phyloP scores from a whole-genome alignment of 2,797 vertebrate species.

The Sternotherus odoratus region DNA sequence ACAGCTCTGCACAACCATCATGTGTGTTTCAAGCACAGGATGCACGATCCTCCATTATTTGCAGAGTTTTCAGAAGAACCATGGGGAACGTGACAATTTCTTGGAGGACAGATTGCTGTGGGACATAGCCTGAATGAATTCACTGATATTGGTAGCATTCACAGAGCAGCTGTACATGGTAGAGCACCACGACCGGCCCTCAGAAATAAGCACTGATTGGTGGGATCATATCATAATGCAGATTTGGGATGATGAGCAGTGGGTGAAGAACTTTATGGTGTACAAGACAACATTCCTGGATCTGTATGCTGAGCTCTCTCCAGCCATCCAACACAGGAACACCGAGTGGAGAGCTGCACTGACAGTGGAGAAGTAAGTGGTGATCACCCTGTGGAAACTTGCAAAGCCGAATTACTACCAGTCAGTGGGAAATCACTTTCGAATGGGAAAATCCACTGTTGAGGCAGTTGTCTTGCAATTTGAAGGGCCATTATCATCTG shows the following conservation, averaged over 20 bases:
- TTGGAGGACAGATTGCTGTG: neutral
- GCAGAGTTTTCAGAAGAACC: neutral
- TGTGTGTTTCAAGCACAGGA: neutral
- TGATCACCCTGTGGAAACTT: neutral
- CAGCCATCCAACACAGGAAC: neutral
- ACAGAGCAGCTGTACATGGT: neutral
- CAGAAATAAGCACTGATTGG: neutral
- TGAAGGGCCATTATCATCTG: neutral
- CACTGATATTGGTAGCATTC: neutral
- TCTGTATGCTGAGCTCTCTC: neutral
- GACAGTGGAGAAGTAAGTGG: neutral
- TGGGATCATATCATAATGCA: neutral
- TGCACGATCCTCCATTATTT: neutral
- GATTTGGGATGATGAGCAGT: neutral
- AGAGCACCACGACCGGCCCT: neutral
- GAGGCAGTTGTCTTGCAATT: neutral
- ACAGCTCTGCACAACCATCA: neutral
- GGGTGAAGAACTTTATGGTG: too few species aligned
- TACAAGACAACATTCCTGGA: neutral
- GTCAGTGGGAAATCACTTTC: neutral
- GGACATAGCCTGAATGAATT: neutral
- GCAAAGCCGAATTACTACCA: neutral
- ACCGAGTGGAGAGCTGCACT: neutral
- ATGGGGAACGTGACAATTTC: neutral
- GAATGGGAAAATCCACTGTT: neutral